Conservation (phyloP, 2,797 vertebrate genomes). For the Vireo griseus region DNA sequence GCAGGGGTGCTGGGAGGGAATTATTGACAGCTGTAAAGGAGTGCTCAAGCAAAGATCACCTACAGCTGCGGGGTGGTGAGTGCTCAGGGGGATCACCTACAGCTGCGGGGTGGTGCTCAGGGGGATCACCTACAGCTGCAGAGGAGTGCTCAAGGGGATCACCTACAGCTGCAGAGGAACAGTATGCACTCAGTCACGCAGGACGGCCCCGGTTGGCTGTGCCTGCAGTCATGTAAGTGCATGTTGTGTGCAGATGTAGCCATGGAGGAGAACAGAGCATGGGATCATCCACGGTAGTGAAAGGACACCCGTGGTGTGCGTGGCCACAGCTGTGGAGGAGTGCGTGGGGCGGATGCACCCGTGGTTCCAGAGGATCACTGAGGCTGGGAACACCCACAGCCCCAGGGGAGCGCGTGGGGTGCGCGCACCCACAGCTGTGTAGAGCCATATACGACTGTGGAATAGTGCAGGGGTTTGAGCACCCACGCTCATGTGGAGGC, state of each 20-base stretch:
- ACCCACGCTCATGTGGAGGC: fast-evolving
- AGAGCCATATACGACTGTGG: not conserved
- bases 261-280: not conserved
- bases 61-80: not conserved
- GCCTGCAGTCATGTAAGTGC: not conserved
- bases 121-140: not conserved
- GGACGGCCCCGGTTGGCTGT: fast-evolving
- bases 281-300: not conserved
- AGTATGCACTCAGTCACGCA: fast-evolving
- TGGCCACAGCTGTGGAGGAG: not conserved
- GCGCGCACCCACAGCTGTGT: not conserved
- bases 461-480: fast-evolving
- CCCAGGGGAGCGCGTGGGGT: not conserved
- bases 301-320: fast-evolving
- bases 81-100: not conserved
- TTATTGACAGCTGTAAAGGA: not conserved
- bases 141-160: fast-evolving
- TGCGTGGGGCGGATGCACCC: not conserved
- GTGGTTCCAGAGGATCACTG: not conserved
- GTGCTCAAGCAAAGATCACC: not conserved
- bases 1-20: not conserved
- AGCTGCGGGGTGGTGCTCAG: not conserved
- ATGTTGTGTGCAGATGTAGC: fast-evolving
- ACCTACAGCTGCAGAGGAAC: not conserved
- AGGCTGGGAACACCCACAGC: not conserved